A percentile compares a stretch with the other conserved stretches of the same genome.
Conservation (phyloP, 2,797 vertebrate genomes). For the Sebastes jordani region DNA sequence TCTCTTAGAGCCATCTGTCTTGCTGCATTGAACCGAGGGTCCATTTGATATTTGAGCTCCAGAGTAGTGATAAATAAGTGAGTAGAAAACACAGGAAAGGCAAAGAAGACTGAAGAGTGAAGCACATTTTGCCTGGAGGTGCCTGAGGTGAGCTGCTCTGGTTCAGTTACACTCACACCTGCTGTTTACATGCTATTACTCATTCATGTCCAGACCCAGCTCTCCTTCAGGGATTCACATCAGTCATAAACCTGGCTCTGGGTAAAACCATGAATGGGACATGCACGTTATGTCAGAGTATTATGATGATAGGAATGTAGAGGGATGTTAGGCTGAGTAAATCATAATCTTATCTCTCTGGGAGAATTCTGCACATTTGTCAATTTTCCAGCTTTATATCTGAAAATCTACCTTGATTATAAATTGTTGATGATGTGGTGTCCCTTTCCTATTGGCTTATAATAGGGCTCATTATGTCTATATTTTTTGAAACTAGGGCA, state of each 20-base stretch:
- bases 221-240: neutral
- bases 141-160: neutral
- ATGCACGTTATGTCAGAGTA: too few relatives aligned
- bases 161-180: neutral
- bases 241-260: neutral
- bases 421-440: neutral
- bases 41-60: conserved; percentile 42
- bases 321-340: too few relatives aligned
- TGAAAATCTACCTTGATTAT: neutral
- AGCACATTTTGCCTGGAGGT: neutral
- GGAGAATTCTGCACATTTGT: neutral
- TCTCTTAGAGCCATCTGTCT: conserved; percentile 71
- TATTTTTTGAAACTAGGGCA: neutral
- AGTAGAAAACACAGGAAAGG: conserved; percentile 9
- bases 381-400: neutral
- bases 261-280: too few relatives aligned
- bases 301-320: too few relatives aligned
- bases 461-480: neutral
- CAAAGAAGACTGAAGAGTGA: neutral
- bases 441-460: neutral
- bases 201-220: neutral
- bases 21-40: conserved; percentile 47
- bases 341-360: neutral
- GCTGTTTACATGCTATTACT: neutral
- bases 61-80: conserved; percentile 39